Percentiles rank a stretch among this genome's conserved stretches.
Conservation (phyloP, 2,888 invertebrate genomes). For the Monochamus alternatus region DNA sequence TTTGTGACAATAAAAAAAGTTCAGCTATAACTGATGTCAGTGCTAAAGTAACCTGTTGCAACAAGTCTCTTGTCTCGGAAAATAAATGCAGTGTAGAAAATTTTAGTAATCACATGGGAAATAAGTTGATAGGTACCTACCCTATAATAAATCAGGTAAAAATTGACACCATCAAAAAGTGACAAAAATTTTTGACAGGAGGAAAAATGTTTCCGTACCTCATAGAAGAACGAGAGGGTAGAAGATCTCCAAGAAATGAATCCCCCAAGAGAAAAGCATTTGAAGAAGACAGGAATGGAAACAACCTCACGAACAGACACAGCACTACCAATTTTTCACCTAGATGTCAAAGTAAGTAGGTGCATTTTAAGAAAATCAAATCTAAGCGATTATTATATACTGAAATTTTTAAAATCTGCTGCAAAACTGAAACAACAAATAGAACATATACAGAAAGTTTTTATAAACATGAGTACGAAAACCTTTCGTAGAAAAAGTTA, state of each 20-base stretch:
- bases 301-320: constrained; percentile 43
- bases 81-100: not conserved
- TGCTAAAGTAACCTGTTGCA: constrained; percentile 12
- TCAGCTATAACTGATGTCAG: constrained; percentile 17
- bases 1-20: constrained; percentile 37
- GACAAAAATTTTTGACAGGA: constrained; percentile 61
- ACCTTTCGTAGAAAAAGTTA: too few relatives aligned
- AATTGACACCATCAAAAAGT: constrained; percentile 43
- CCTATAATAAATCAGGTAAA: constrained; percentile 7
- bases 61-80: not conserved
- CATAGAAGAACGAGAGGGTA: constrained; percentile 58
- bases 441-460: too few relatives aligned
- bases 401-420: too few relatives aligned
- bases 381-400: too few relatives aligned
- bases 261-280: constrained; percentile 50
- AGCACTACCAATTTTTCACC: constrained; percentile 48
- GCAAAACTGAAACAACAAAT: too few relatives aligned
- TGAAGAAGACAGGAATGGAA: constrained; percentile 41
- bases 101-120: constrained; percentile 4
- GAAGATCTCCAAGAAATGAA: constrained; percentile 50
- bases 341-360: constrained; percentile 54
- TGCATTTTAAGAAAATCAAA: not conserved
- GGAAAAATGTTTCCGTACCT: constrained; percentile 65
- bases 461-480: too few relatives aligned
- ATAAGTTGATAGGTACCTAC: not conserved